These are phyloP conservation scores for Acrobasis repandana DNA, from an alignment of 2,888 invertebrate species.

Conservation along the genomic window DNA sequence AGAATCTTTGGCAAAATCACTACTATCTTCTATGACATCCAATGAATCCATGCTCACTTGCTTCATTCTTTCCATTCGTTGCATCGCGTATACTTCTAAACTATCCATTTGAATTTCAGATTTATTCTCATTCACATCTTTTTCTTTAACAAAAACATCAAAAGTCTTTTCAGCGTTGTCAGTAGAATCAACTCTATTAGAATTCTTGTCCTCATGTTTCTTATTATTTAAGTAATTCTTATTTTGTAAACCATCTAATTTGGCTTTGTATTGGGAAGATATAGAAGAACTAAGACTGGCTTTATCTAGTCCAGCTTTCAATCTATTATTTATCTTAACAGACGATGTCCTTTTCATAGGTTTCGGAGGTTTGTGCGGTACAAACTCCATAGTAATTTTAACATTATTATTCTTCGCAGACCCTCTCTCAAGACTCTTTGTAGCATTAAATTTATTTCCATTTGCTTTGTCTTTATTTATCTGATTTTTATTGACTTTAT, in stretches of 20 bases:
- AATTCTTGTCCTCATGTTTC: constrained; percentile 66
- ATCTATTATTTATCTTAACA: constrained; percentile 80
- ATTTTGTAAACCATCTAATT: constrained; percentile 75
- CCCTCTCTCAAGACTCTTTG: constrained; percentile 76
- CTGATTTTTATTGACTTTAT: constrained; percentile 68
- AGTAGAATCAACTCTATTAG: constrained; percentile 59
- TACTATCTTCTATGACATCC: constrained; percentile 68
- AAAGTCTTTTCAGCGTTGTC: constrained; percentile 80
- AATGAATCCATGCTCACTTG: constrained; percentile 79
- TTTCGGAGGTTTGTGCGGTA: constrained; percentile 89
- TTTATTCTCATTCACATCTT: constrained; percentile 83
- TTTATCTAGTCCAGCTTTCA: constrained; percentile 73
- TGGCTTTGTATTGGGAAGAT: constrained; percentile 77
- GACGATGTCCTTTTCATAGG: constrained; percentile 87
- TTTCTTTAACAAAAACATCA: constrained; percentile 84
- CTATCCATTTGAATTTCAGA: constrained; percentile 85
- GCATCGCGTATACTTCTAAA: constrained; percentile 79
- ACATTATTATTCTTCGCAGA: constrained; percentile 71
- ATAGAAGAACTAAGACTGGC: constrained; percentile 70
- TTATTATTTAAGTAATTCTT: constrained; percentile 67
- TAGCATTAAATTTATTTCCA: constrained; percentile 65
- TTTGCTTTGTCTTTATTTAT: constrained; percentile 73
- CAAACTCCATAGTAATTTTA: constrained; percentile 80
- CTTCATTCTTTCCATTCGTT: constrained; percentile 69
- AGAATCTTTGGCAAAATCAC: constrained; percentile 76